Conservation (phyloP, 2,888 invertebrate species). For the Clunio marinus region DNA sequence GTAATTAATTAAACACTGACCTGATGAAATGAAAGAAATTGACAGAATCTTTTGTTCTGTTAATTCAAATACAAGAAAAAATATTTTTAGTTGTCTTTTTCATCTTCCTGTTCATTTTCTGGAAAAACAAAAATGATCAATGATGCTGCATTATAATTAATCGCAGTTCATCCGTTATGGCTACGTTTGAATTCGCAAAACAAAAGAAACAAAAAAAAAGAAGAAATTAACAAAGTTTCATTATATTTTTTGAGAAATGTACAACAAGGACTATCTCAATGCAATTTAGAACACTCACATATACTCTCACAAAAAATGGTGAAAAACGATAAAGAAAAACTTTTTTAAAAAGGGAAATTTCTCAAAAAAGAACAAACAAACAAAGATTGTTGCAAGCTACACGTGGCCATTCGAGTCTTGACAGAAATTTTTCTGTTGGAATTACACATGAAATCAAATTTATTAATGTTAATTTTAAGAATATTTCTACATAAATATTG, state of each 20-base stretch:
- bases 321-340: too few relatives aligned
- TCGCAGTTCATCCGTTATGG: slow-evolving; percentile 26
- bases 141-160: not conserved
- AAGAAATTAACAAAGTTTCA: too few relatives aligned
- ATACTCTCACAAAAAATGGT: not conserved
- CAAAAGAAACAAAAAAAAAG: not conserved
- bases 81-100: slow-evolving; percentile 16
- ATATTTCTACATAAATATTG: slow-evolving; percentile 24
- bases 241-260: slow-evolving; percentile 38
- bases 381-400: not conserved
- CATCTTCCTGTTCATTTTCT: not conserved
- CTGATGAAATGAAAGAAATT: not conserved
- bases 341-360: too few relatives aligned
- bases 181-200: slow-evolving; percentile 20
- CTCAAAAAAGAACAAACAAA: not conserved
- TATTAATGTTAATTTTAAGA: slow-evolving; percentile 33
- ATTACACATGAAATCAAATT: slow-evolving; percentile 22
- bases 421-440: too few relatives aligned
- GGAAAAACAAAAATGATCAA: not conserved
- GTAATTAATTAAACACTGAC: not conserved
- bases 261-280: slow-evolving; percentile 40
- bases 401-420: slow-evolving; percentile 37
- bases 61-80: not conserved
- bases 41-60: slow-evolving; percentile 34
- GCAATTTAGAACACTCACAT: slow-evolving; percentile 21